Evolutionary conservation across 2,888 invertebrate species (phyloP).

Genomic region (Criorhina ranunculi): DNA sequence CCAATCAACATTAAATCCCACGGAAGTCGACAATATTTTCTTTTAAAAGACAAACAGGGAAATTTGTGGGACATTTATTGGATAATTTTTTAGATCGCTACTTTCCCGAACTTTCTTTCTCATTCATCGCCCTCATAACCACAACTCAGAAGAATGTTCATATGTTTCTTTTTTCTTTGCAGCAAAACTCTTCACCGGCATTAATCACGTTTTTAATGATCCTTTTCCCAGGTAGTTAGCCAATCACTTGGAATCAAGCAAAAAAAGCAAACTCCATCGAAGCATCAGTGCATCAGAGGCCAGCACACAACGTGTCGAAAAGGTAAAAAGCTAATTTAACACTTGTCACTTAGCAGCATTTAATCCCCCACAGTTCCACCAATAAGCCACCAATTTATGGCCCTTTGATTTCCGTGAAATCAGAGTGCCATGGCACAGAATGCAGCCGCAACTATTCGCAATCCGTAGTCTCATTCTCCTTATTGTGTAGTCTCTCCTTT

Average conservation of each 20-base stretch:
- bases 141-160: no score
- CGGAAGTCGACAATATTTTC: no score
- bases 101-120: no score
- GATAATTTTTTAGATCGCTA: no score
- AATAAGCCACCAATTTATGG: slow-evolving; percentile 79
- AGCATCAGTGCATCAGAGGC: not conserved
- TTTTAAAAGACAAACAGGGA: no score
- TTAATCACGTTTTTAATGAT: slow-evolving; percentile 60
- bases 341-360: slow-evolving; percentile 78
- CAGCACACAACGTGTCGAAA: slow-evolving; percentile 77
- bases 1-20: no score
- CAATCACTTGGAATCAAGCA: slow-evolving; percentile 59
- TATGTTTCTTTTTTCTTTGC: not conserved
- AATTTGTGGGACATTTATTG: no score
- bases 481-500: slow-evolving; percentile 51
- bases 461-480: slow-evolving; percentile 13
- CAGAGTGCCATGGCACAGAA: slow-evolving; percentile 60
- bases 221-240: slow-evolving; percentile 53
- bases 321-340: slow-evolving; percentile 79
- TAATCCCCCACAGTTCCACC: slow-evolving; percentile 76
- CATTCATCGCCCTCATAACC: no score
- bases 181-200: slow-evolving; percentile 26
- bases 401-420: slow-evolving; percentile 76
- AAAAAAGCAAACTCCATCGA: slow-evolving; percentile 40
- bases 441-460: slow-evolving; percentile 61